Evolutionary conservation across 2,113 vertebrate species (phyloP), one percentile per base, ranked within the genome.

Genomic region (Micronisus gabar): DNA sequence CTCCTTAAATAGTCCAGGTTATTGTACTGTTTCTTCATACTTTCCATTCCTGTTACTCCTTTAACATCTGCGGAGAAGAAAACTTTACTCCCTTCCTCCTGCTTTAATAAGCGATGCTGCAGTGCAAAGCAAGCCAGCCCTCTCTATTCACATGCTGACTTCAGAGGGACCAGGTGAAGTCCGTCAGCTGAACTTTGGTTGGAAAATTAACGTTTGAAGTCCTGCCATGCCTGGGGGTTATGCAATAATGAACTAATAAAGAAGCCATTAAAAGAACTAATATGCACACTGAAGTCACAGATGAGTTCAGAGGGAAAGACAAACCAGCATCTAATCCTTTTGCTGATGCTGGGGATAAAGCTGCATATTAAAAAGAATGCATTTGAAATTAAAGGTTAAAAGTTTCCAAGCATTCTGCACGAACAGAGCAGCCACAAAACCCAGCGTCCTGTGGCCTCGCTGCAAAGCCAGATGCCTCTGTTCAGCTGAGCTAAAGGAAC

Each of bases 241-340:
- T n/a, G 40, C 75, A 90, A 45, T 96, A 93, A 95, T 23, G n/a
- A 96, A 96, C 88, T 92, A 95, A 94, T 89, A 89, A 90, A 89
- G 86, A 85, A 86, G 93, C 71, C 76, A 93, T 94, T 93, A 94
- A 76, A 89, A 88, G 95, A 94, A 85, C 96, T 94, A 89, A 90
- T 87, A 93, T 55, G 92, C 85, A 73, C 71, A 61, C 90, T 87
- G 8, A 50, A 96, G 90, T 85, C 92, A 84, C 72, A 43, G 89
- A 95, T 81, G 86, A 97, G 74, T 92, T 90, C 55, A 23, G 90
- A 93, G 27, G 85, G 76, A 88, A 95, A 94, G 91, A 93, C 70
- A 91, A 97, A 95, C 70, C 84, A 48, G 81, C 36, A 73, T 84
- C 93, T 90, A 95, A 97, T 91, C 84, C 82, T 86, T 79, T 13